Conservation (phyloP, 2,888 invertebrate species). For the Conomelus anceps region DNA sequence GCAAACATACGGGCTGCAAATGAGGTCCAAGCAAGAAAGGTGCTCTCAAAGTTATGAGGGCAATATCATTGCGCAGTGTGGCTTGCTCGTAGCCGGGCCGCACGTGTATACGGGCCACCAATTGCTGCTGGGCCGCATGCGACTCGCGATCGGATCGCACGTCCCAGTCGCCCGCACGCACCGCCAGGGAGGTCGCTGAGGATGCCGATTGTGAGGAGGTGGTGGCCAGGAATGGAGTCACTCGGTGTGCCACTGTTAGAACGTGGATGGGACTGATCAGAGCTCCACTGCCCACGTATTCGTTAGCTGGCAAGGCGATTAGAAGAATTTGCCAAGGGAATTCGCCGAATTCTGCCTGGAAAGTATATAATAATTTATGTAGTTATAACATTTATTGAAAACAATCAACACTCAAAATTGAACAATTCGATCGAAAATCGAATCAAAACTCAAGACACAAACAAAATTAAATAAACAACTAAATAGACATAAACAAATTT, state of each 20-base stretch:
- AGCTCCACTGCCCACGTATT: conserved; percentile 66
- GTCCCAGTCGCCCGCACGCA: conserved; percentile 72
- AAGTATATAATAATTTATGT: neutral
- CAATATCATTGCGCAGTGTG: conserved; percentile 73
- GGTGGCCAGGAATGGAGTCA: conserved; percentile 41
- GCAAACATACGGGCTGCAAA: conserved; percentile 48
- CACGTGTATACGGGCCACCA: conserved; percentile 51
- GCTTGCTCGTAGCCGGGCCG: conserved; percentile 60
- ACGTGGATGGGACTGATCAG: conserved; percentile 60
- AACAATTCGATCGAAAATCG: too few species aligned
- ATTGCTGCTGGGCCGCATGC: conserved; percentile 56
- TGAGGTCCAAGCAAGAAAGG: conserved; percentile 41
- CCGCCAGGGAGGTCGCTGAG: conserved; percentile 45
- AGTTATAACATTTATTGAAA: too few species aligned
- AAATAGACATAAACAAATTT: too few species aligned
- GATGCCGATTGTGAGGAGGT: conserved; percentile 32
- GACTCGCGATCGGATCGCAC: conserved; percentile 57
- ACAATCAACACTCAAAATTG: too few species aligned
- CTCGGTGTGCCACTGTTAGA: conserved; percentile 66
- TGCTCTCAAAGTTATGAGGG: conserved; percentile 61
- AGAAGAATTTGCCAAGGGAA: conserved; percentile 64
- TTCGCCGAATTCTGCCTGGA: conserved; percentile 57
- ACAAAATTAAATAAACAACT: too few species aligned
- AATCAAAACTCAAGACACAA: too few species aligned
- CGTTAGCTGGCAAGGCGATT: conserved; percentile 52